Percentiles rank a stretch among this genome's conserved stretches.
Evolutionary conservation across 2,888 invertebrate genomes (phyloP).

Genomic region (Seira ritae): DNA sequence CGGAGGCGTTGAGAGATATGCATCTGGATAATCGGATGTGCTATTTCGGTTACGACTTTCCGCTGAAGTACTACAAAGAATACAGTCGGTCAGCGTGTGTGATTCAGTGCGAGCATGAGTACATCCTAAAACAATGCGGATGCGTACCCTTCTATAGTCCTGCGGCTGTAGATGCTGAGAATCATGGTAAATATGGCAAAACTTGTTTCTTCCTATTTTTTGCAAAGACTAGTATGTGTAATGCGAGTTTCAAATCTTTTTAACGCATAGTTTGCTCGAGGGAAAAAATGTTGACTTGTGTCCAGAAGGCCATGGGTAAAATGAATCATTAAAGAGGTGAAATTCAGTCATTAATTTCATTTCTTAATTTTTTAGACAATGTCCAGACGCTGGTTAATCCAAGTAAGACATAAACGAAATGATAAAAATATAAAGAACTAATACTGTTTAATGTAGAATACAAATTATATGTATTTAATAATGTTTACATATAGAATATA

Average conservation of each 20-base stretch:
- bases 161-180: slow-evolving; percentile 40
- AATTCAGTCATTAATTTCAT: neutral
- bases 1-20: slow-evolving; percentile 66
- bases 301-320: slow-evolving; percentile 68
- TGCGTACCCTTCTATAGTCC: slow-evolving; percentile 72
- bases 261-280: slow-evolving; percentile 66
- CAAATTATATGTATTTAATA: too few species aligned
- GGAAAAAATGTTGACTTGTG: slow-evolving; percentile 69
- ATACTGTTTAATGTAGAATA: too few species aligned
- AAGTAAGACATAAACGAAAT: too few species aligned
- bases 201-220: slow-evolving; percentile 1
- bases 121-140: slow-evolving; percentile 64
- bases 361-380: slow-evolving; percentile 15
- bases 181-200: too few species aligned
- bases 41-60: slow-evolving; percentile 68
- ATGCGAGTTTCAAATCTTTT: too few species aligned
- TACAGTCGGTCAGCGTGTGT: slow-evolving; percentile 71
- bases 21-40: slow-evolving; percentile 66
- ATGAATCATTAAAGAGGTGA: neutral
- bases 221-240: too few species aligned
- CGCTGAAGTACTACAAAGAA: slow-evolving; percentile 68
- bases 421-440: too few species aligned
- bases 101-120: slow-evolving; percentile 71
- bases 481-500: too few species aligned
- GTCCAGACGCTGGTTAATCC: slow-evolving; percentile 33